Conservation (phyloP, 2,888 invertebrate species). For the Geophilus truncorum region DNA sequence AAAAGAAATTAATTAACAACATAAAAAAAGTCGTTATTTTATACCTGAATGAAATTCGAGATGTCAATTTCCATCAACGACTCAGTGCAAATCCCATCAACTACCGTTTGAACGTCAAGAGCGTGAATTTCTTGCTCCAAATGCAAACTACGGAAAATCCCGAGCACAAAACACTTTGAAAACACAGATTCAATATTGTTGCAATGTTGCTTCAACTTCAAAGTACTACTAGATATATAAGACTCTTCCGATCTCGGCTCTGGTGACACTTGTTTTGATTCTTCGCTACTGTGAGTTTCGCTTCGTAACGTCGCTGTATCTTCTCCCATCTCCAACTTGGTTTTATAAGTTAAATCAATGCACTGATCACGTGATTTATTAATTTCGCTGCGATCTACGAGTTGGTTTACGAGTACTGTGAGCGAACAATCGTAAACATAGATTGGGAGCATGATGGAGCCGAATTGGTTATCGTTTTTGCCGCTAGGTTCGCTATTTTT, state of each 20-base stretch:
- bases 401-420: conserved; percentile 53
- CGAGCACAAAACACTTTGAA: conserved; percentile 60
- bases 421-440: conserved; percentile 65
- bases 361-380: conserved; percentile 41
- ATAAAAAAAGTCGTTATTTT: too few species aligned
- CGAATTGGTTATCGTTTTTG: conserved; percentile 34
- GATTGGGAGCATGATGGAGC: conserved; percentile 54
- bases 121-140: conserved; percentile 56
- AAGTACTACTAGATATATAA: conserved; percentile 49
- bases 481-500: background rate
- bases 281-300: conserved; percentile 35
- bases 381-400: conserved; percentile 42
- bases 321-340: conserved; percentile 36
- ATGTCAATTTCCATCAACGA: conserved; percentile 63
- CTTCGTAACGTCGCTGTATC: conserved; percentile 37
- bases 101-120: conserved; percentile 62
- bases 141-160: conserved; percentile 60
- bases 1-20: too few species aligned
- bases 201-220: conserved; percentile 57
- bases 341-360: conserved; percentile 46
- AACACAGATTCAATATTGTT: conserved; percentile 57
- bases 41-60: conserved; percentile 60
- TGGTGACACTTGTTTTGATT: conserved; percentile 48
- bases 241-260: conserved; percentile 54
- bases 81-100: conserved; percentile 64